Conservation (phyloP, 2,113 vertebrate species). For the Peromyscus maniculatus region DNA sequence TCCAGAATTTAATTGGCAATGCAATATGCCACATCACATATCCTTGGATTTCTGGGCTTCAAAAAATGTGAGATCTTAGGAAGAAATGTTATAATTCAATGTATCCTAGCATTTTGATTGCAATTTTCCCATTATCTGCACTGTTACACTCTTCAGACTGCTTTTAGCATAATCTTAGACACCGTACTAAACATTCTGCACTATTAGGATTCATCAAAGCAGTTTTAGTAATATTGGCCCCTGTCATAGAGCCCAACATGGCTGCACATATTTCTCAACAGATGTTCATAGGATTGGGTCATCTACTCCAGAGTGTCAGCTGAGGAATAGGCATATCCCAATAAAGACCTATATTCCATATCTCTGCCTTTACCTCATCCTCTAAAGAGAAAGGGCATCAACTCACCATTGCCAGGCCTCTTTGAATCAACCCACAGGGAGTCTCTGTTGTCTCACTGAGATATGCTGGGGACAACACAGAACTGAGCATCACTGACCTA, state of each 20-base stretch:
- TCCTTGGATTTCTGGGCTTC: neutral
- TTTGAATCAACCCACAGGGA: neutral
- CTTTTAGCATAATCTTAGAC: constrained; percentile 6
- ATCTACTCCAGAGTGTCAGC: neutral
- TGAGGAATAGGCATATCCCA: neutral
- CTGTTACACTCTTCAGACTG: neutral
- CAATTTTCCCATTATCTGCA: neutral
- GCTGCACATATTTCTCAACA: neutral
- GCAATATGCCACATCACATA: neutral
- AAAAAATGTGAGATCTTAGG: constrained; percentile 18
- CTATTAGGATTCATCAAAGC: neutral
- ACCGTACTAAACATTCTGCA: neutral
- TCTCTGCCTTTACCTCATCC: neutral
- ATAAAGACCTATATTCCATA: neutral
- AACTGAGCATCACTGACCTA: neutral
- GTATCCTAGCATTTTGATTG: constrained; percentile 5
- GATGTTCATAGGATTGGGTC: neutral
- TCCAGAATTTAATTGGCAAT: constrained; percentile 30
- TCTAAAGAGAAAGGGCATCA: neutral
- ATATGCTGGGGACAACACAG: neutral
- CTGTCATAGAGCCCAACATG: neutral
- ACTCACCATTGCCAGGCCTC: rapidly evolving
- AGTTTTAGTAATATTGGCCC: neutral
- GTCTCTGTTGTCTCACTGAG: neutral
- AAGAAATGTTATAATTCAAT: constrained; percentile 27